These are phyloP conservation scores for Drosophila paranaensis DNA, from an alignment of 2,888 invertebrate genomes.

Conservation along the genomic window DNA sequence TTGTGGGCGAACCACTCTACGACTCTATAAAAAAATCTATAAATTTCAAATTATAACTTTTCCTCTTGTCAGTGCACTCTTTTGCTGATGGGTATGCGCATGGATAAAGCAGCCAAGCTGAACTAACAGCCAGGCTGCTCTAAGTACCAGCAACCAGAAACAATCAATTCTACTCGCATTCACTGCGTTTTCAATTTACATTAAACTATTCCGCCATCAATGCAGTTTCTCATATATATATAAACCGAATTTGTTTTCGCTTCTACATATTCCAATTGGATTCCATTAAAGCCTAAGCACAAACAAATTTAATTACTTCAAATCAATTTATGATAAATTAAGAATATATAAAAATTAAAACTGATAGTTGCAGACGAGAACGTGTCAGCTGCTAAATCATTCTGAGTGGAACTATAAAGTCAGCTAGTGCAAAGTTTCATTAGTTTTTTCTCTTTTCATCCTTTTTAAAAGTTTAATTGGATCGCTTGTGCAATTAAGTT, in stretches of 20 bases:
- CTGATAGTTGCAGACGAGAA: neutral
- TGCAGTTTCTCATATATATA: slow-evolving; percentile 6
- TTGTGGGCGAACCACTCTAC: neutral
- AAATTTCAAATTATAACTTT: neutral
- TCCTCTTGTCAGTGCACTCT: neutral
- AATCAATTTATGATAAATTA: neutral
- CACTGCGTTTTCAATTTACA: slow-evolving; percentile 36
- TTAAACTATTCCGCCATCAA: slow-evolving; percentile 15
- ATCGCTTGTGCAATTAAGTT: slow-evolving; percentile 56
- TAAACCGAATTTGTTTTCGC: slow-evolving; percentile 19
- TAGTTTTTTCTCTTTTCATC: slow-evolving; percentile 26
- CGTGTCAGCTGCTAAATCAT: slow-evolving; percentile 28
- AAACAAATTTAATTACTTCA: neutral
- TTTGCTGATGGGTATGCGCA: neutral
- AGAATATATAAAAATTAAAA: neutral
- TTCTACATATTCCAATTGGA: slow-evolving; percentile 19
- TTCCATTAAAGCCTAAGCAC: neutral
- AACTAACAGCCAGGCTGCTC: slow-evolving; percentile 10
- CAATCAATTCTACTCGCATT: slow-evolving; percentile 20
- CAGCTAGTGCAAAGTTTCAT: slow-evolving; percentile 31
- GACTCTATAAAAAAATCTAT: neutral
- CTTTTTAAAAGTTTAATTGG: slow-evolving; percentile 57
- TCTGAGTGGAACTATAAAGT: slow-evolving; percentile 64
- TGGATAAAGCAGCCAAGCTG: slow-evolving; percentile 1
- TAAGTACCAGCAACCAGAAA: neutral